phyloP scores from a whole-genome alignment of 2,797 vertebrate species.

The Onychomys arenicola region DNA sequence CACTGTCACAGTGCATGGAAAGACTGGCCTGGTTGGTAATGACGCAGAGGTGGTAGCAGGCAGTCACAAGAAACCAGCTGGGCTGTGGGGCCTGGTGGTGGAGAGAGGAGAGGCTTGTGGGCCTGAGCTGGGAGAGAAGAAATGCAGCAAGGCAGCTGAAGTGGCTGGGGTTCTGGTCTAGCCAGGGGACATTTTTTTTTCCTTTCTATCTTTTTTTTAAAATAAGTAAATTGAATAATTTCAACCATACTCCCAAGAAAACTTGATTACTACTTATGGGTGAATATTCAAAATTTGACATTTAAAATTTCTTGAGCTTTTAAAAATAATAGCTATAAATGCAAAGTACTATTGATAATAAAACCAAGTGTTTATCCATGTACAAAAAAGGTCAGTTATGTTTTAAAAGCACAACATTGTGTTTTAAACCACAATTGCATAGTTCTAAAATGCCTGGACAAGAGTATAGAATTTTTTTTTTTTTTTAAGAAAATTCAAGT shows the following conservation, averaged over 20 bases:
- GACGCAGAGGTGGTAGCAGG: neutral
- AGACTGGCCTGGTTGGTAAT: rapidly evolving
- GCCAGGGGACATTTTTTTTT: neutral
- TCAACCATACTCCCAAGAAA: conserved; percentile 52
- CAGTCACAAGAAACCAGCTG: neutral
- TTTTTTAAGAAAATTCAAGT: conserved; percentile 80
- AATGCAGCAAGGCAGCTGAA: neutral
- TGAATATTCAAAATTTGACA: conserved; percentile 80
- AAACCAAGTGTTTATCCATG: conserved; percentile 81
- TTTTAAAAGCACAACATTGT: conserved; percentile 83
- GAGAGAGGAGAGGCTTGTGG: neutral
- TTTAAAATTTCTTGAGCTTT: conserved; percentile 81
- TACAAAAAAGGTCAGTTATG: conserved; percentile 82
- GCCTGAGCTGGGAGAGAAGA: neutral
- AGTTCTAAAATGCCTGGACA: conserved; percentile 83
- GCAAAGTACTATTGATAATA: conserved; percentile 81
- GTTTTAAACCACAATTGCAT: conserved; percentile 84
- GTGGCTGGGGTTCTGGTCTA: conserved; percentile 17
- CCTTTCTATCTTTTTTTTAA: neutral
- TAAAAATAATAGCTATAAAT: conserved; percentile 85
- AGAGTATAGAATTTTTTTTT: conserved; percentile 59
- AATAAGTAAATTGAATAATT: conserved; percentile 73
- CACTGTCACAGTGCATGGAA: neutral
- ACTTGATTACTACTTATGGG: conserved; percentile 69
- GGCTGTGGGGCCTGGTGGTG: neutral